Evolutionary conservation across 2,113 vertebrate genomes (phyloP).

Genomic region (Dermatemys mawii): DNA sequence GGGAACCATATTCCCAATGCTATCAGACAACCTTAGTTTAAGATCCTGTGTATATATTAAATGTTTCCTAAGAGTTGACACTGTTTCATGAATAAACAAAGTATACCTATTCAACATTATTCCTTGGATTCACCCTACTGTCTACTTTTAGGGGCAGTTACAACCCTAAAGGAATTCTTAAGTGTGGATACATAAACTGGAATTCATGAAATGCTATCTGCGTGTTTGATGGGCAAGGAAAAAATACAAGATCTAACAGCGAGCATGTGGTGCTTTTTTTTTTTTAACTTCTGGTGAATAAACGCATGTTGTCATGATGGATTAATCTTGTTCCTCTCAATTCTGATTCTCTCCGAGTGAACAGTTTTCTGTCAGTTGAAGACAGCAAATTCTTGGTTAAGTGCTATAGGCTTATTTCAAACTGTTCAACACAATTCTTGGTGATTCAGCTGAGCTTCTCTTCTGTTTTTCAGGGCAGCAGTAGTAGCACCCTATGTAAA

Average conservation of each 20-base stretch:
- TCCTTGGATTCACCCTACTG: background rate
- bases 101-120: constrained; percentile 12
- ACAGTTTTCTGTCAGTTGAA: background rate
- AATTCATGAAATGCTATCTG: constrained; percentile 1
- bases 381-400: background rate
- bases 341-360: background rate
- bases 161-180: background rate
- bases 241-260: constrained; percentile 15
- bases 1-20: constrained; percentile 36
- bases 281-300: constrained; percentile 19
- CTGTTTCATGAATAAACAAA: background rate
- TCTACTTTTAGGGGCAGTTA: background rate
- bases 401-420: background rate
- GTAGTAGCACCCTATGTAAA: background rate
- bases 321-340: background rate
- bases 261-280: background rate
- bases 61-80: background rate
- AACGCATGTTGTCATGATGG: background rate
- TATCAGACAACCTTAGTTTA: constrained; percentile 36
- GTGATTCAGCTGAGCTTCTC: background rate
- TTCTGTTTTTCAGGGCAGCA: background rate
- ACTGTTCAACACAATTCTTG: background rate
- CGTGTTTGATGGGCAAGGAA: constrained; percentile 1
- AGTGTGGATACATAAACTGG: background rate
- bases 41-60: background rate